Base-by-base conservation (phyloP, 2,113 vertebrate genomes). In the Podilymbus podiceps region DNA sequence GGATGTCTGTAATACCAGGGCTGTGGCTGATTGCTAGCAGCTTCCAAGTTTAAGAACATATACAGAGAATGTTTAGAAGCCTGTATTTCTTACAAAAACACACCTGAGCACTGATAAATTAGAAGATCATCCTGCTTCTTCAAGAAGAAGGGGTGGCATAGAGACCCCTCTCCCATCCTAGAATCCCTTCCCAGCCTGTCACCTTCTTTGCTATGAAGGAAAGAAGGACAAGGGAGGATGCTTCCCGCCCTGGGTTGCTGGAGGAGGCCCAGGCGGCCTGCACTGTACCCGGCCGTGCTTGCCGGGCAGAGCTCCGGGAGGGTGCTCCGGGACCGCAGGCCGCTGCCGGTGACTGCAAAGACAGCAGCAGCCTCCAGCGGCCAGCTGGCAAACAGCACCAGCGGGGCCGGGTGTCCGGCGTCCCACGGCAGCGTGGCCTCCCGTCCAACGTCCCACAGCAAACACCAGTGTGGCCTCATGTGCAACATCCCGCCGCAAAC, bases 281-380 rank as follows among this genome's bases (percentile, higher is more conserved):
- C 53, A 27, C 10, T 4, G 5, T 19, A 11, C 12, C 30, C 5
- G 0, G 8, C 46, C 3, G 1, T 6, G 35, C 67, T 58, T 7
- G 56, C 25, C 1, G 20, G 56, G 77, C 85, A 24, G 31, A 46
- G 92, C 52, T 64, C 10, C 42, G 2, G 3, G 46, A 5, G 83
- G 75, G 31, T 19, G 66, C 82, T 69, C 18, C 2, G 8, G 79
- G 72, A 6, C 35, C 4, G 28, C 58, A 8, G 59, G 88, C 85
- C 6, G 79, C 90, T 44, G 75, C 46, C 8, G 5, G 79, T 42
- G 74, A 94, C 94, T 93, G 28, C 92, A 91, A 93, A 68, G 97
- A 11, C 97, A 95, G 97, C 94, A 97, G 97, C 97, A 96, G 90
- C 97, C 97, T 96, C 94, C 96, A 96, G 95, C 46, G 97, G 95